Percentiles rank a stretch among this genome's conserved stretches.
These are phyloP conservation scores for Bubo bubo DNA, from an alignment of 2,113 vertebrate genomes.

Conservation along the genomic window DNA sequence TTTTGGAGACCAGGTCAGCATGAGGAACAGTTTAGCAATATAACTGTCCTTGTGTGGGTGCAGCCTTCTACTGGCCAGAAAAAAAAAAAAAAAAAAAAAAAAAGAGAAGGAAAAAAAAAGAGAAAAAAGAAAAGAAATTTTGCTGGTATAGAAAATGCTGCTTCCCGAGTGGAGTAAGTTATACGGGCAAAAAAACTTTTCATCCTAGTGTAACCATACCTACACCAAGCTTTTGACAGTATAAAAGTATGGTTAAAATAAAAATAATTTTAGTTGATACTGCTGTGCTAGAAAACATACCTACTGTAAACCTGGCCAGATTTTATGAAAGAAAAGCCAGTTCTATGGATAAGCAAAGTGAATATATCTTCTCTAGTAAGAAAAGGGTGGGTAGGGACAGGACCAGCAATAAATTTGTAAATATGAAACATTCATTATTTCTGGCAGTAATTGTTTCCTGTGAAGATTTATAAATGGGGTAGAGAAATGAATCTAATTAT, in stretches of 20 bases:
- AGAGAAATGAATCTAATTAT: neutral
- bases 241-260: neutral
- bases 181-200: neutral
- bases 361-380: neutral
- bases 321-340: neutral
- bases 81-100: neutral
- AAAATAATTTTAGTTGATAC: neutral
- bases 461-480: neutral
- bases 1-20: constrained; percentile 48
- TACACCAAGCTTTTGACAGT: neutral
- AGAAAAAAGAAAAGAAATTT: neutral
- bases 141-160: neutral
- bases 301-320: neutral
- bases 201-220: neutral
- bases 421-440: neutral
- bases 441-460: neutral
- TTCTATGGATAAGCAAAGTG: neutral
- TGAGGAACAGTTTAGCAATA: constrained; percentile 33
- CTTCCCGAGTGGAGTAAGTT: neutral
- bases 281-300: neutral
- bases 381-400: neutral
- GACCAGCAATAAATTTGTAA: neutral
- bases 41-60: constrained; percentile 17
- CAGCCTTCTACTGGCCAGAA: neutral
- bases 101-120: no score